Evolutionary conservation across 2,113 vertebrate species (phyloP).

Genomic region (Rhineura floridana): DNA sequence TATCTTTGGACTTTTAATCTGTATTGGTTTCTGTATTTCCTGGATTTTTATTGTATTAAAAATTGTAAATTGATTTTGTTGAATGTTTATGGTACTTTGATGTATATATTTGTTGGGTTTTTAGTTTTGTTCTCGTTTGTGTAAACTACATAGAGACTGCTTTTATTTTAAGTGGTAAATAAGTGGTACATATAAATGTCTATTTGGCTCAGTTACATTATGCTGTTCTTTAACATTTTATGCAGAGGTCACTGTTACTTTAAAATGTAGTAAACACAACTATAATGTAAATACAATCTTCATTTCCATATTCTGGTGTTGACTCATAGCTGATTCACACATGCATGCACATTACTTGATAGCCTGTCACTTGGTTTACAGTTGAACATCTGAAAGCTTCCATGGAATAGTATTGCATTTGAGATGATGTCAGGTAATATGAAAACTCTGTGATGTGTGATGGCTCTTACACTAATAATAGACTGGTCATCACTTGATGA

Average conservation of each 20-base stretch:
- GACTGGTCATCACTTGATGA: not conserved
- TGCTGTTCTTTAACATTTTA: not conserved
- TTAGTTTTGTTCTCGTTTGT: too few relatives aligned
- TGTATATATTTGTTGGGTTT: too few relatives aligned
- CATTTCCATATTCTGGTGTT: fast-evolving
- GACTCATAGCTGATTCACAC: not conserved
- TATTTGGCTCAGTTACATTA: not conserved
- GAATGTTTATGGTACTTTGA: too few relatives aligned
- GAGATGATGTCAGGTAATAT: not conserved
- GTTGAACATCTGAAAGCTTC: not conserved
- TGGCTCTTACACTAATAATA: not conserved
- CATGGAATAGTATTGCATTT: not conserved
- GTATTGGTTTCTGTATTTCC: too few relatives aligned
- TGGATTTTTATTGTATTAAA: too few relatives aligned
- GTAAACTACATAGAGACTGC: too few relatives aligned
- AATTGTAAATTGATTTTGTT: too few relatives aligned
- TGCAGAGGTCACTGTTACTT: not conserved
- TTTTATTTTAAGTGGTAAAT: too few relatives aligned
- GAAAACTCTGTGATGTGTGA: not conserved
- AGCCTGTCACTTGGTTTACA: not conserved
- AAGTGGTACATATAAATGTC: not conserved
- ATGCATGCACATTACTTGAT: not conserved
- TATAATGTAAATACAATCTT: not conserved
- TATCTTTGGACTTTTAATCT: not conserved
- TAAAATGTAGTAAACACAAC: too few relatives aligned